A percentile compares a stretch with the other conserved stretches of the same genome.
These are phyloP conservation scores for Ips typographus DNA, from an alignment of 1,140 invertebrate genomes.

Conservation along the genomic window DNA sequence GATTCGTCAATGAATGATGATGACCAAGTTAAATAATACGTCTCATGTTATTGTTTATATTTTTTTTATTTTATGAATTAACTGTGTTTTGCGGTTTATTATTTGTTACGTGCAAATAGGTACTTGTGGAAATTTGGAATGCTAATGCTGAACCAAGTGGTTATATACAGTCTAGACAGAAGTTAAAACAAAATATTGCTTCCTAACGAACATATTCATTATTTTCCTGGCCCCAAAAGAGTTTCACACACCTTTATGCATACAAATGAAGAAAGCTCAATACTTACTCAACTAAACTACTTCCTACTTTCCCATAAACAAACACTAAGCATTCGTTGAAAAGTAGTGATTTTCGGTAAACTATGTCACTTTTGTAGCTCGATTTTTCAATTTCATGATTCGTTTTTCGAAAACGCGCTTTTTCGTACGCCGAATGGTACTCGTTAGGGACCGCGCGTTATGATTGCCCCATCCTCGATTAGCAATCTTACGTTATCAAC, in stretches of 20 bases:
- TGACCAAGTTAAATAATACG: slow-evolving; percentile 4
- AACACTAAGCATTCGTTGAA: slow-evolving; percentile 4
- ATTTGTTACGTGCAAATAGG: neutral
- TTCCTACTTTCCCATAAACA: slow-evolving; percentile 16
- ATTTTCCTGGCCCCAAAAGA: neutral
- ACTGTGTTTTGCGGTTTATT: neutral
- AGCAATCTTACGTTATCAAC: slow-evolving; percentile 34
- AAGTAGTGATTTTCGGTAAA: neutral
- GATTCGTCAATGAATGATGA: slow-evolving; percentile 23
- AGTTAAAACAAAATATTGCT: neutral
- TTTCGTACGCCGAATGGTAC: neutral
- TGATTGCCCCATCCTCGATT: slow-evolving; percentile 26
- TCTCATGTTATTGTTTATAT: slow-evolving; percentile 8
- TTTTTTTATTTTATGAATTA: slow-evolving; percentile 1
- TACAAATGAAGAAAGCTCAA: slow-evolving; percentile 10
- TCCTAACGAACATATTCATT: neutral
- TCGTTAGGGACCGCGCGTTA: slow-evolving; percentile 4
- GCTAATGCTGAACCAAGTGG: neutral
- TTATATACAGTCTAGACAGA: neutral
- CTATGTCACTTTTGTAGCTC: slow-evolving; percentile 15
- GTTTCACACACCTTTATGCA: neutral
- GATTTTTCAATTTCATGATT: slow-evolving; percentile 20
- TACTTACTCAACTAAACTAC: slow-evolving; percentile 11
- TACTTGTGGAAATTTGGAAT: neutral
- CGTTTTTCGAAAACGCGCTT: slow-evolving; percentile 2